Evolutionary conservation across 2,113 vertebrate genomes (phyloP).

Genomic region (Tor tambroides): DNA sequence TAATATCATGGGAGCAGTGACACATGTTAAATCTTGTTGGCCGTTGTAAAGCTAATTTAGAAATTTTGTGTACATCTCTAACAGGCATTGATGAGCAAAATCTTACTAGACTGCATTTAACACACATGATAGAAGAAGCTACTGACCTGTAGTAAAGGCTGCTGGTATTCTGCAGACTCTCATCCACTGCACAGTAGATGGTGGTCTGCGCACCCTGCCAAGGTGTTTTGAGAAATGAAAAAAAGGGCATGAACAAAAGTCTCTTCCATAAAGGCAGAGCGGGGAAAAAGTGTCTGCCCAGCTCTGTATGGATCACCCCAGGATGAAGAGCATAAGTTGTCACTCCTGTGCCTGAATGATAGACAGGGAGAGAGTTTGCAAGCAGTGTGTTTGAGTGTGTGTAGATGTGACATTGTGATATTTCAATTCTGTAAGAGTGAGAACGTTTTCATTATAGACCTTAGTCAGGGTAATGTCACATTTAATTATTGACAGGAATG

Average conservation of each 20-base stretch:
- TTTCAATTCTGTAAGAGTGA: not conserved
- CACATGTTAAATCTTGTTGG: not conserved
- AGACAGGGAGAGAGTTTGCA: not conserved
- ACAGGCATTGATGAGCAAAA: not conserved
- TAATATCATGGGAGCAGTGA: not conserved
- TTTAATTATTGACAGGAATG: too few relatives aligned
- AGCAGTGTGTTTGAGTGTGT: not conserved
- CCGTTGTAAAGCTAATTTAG: not conserved
- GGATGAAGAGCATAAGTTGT: slow-evolving; percentile 75
- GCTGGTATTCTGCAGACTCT: slow-evolving; percentile 64
- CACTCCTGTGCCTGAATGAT: slow-evolving; percentile 68
- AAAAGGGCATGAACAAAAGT: slow-evolving; percentile 34
- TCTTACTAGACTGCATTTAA: not conserved
- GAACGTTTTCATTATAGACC: not conserved
- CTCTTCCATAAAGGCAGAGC: slow-evolving; percentile 60
- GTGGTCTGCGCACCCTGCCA: slow-evolving; percentile 74
- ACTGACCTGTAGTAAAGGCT: slow-evolving; percentile 77
- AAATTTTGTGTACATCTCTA: not conserved
- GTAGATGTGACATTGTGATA: not conserved
- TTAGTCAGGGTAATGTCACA: too few relatives aligned
- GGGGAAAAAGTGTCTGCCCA: slow-evolving; percentile 65
- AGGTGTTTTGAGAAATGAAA: slow-evolving; percentile 67
- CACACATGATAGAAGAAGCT: not conserved
- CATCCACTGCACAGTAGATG: slow-evolving; percentile 75
- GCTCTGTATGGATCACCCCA: slow-evolving; percentile 74